phyloP scores from a whole-genome alignment of 37 sponge, comb jelly and placozoan genomes.

The Lycopodina hypogea region DNA sequence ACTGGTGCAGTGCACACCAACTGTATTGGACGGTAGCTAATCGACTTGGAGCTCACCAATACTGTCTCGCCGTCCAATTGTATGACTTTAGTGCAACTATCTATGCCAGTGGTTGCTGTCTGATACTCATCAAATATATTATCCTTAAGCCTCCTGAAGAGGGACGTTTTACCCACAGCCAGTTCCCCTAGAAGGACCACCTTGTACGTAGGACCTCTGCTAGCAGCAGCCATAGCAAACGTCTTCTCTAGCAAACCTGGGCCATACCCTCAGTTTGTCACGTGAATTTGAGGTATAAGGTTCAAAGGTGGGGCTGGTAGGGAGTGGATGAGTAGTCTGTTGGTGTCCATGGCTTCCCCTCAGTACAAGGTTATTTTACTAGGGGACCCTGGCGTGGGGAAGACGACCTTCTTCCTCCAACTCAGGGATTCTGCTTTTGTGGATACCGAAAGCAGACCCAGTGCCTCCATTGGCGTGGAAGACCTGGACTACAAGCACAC shows the following conservation, averaged over 20 bases:
- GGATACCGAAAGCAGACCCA: slow-evolving; percentile 27
- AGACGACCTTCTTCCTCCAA: slow-evolving; percentile 57
- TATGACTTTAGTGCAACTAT: slow-evolving; percentile 77
- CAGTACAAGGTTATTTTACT: slow-evolving; percentile 60
- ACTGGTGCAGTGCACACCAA: no score
- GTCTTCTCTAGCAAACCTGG: neutral
- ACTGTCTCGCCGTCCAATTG: slow-evolving; percentile 73
- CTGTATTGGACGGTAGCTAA: no score
- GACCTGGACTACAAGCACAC: slow-evolving; percentile 13
- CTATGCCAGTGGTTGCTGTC: slow-evolving; percentile 85
- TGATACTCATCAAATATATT: slow-evolving; percentile 83
- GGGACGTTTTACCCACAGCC: slow-evolving; percentile 86
- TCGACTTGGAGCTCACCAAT: slow-evolving; percentile 42
- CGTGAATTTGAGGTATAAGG: neutral
- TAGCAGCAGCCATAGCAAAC: slow-evolving; percentile 45
- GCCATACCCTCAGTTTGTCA: neutral
- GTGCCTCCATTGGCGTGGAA: slow-evolving; percentile 27
- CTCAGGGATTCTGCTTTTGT: slow-evolving; percentile 32
- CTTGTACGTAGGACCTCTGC: slow-evolving; percentile 79
- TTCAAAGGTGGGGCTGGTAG: neutral
- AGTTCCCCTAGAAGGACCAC: slow-evolving; percentile 85
- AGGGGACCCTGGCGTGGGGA: slow-evolving; percentile 65
- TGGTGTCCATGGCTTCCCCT: neutral
- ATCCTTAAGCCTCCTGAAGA: slow-evolving; percentile 83
- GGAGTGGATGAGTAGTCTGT: neutral